phyloP scores from a whole-genome alignment of 1,140 invertebrate species.

The Bathynomus jamesi region DNA sequence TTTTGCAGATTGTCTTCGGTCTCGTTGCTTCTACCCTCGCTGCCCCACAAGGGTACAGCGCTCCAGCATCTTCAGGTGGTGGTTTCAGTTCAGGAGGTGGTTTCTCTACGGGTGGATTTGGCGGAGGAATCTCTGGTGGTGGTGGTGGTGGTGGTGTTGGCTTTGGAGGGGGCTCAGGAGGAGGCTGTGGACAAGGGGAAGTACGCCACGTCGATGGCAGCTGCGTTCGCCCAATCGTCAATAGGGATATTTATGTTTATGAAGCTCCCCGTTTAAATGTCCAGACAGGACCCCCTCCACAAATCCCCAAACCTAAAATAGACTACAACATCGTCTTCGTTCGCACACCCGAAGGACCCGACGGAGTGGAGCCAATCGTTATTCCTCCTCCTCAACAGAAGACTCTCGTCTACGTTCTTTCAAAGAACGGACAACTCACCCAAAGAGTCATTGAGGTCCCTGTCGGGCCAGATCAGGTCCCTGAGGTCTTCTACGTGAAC shows the following conservation, averaged over 20 bases:
- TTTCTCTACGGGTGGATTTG: neutral
- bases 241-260: slow-evolving; percentile 25
- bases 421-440: slow-evolving; percentile 17
- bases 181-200: slow-evolving; percentile 19
- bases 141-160: neutral
- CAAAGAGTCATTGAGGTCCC: slow-evolving; percentile 27
- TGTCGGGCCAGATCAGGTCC: neutral
- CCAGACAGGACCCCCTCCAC: slow-evolving; percentile 7
- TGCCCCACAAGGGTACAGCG: neutral
- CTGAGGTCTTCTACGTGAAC: slow-evolving; percentile 12
- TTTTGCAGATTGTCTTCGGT: neutral
- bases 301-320: slow-evolving; percentile 20
- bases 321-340: slow-evolving; percentile 35
- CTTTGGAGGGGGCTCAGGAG: neutral
- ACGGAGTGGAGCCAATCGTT: slow-evolving; percentile 14
- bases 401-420: slow-evolving; percentile 32
- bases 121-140: neutral
- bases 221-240: slow-evolving; percentile 22
- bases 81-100: neutral
- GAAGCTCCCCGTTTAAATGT: slow-evolving; percentile 11
- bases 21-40: neutral
- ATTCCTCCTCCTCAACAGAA: slow-evolving; percentile 31
- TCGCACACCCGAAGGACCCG: slow-evolving; percentile 17
- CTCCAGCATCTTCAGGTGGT: neutral
- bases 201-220: slow-evolving; percentile 26